Evolutionary conservation across 2,888 invertebrate genomes (phyloP).

Genomic region (Tetramorium bicarinatum): DNA sequence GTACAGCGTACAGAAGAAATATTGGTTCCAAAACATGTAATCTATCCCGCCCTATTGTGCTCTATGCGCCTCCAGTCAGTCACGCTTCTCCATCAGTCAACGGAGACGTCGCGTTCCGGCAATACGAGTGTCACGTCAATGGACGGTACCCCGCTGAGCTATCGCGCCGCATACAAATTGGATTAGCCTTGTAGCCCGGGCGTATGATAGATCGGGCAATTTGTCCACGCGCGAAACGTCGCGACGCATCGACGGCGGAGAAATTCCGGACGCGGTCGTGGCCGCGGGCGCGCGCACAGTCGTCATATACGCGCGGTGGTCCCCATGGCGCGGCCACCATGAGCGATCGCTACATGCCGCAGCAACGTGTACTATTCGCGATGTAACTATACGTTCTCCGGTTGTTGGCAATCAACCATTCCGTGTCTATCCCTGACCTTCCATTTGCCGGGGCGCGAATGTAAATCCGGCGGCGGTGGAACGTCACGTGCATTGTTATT

Average conservation of each 20-base stretch:
- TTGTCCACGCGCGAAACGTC: constrained; percentile 64
- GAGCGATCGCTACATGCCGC: constrained; percentile 71
- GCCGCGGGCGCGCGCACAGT: constrained; percentile 29
- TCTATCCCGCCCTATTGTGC: background rate
- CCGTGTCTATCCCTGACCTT: constrained; percentile 63
- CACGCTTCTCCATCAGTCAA: constrained; percentile 47
- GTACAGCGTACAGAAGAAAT: background rate
- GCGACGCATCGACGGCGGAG: constrained; percentile 53
- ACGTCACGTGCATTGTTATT: constrained; percentile 50
- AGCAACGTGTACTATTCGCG: constrained; percentile 64
- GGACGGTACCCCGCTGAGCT: constrained; percentile 68
- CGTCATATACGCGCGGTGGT: constrained; percentile 63
- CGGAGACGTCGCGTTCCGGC: constrained; percentile 44
- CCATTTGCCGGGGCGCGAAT: constrained; percentile 63
- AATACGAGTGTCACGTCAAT: constrained; percentile 66
- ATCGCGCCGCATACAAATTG: constrained; percentile 71
- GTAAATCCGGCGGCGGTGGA: constrained; percentile 36
- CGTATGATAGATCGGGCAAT: constrained; percentile 58
- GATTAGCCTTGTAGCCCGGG: constrained; percentile 64
- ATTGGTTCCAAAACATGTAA: background rate
- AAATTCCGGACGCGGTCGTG: constrained; percentile 39
- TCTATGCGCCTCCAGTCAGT: constrained; percentile 23
- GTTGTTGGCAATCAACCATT: constrained; percentile 70
- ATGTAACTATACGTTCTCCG: constrained; percentile 60
- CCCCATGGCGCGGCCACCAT: constrained; percentile 55